These are phyloP conservation scores for Xiphorhynchus elegans DNA, from an alignment of 2,113 vertebrate genomes.

Conservation along the genomic window DNA sequence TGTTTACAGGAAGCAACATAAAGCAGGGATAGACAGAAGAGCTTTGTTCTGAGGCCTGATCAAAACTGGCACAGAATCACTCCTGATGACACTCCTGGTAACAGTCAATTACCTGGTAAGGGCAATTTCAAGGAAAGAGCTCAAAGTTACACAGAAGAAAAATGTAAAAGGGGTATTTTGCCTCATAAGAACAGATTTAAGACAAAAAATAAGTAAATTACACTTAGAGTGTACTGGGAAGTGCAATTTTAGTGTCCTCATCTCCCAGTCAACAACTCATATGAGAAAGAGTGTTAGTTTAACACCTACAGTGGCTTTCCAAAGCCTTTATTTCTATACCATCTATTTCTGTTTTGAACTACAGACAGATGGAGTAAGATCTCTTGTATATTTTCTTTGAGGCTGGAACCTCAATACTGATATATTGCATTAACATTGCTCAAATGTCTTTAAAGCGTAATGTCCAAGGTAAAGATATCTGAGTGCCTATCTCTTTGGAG, in stretches of 20 bases:
- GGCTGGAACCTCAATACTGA: background rate
- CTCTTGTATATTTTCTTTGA: background rate
- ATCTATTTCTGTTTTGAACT: background rate
- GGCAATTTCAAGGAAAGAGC: background rate
- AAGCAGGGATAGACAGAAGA: background rate
- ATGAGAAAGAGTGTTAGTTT: background rate
- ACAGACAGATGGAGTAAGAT: background rate
- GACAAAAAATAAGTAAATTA: background rate
- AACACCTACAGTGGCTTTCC: background rate
- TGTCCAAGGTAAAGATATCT: background rate
- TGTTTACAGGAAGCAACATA: background rate
- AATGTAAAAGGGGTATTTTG: background rate
- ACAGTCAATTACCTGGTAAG: background rate
- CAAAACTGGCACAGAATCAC: background rate
- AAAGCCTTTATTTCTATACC: background rate
- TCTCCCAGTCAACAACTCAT: background rate
- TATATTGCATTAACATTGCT: background rate
- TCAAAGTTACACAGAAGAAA: background rate
- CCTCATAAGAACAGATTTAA: background rate
- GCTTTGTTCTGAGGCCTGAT: background rate
- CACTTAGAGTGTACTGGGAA: background rate
- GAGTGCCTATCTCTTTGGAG: background rate
- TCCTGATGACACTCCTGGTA: background rate
- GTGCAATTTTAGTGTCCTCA: background rate
- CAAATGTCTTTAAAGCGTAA: background rate